Base-by-base conservation (phyloP, 1,140 invertebrate species). In the Ceratoteleas bidentatus region DNA sequence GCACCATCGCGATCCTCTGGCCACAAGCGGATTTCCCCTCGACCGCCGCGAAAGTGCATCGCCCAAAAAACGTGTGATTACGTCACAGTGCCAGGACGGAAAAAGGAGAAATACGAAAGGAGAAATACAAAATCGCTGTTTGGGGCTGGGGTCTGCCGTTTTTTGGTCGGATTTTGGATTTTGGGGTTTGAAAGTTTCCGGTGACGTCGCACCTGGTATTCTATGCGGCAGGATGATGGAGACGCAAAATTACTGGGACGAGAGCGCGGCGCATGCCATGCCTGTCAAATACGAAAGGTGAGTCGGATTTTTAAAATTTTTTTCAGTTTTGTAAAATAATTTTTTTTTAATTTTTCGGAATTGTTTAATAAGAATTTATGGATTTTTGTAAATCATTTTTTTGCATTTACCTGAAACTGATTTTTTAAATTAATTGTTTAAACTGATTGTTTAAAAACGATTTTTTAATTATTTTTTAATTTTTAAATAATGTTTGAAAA, bases 211-310 rank as follows among this genome's bases (percentile, higher is more conserved):
- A 0, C 16, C 16, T 34, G 34, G 68, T 78, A 60, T 83, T 90
- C 86, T 90, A 91, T 90, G 90, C 86, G 66, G 70, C 86, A 89
- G 86, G 73, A 92, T 92, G 89, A 92, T 92, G 91, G 91, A 91
- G 79, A 92, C 90, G 38, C 90, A 91, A 84, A 89, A 91, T 84
- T 92, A 90, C 57, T 92, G 91, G 91, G 89, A 92, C 83, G 91
- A 91, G 60, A 90, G 70, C 79, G 88, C 87, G 16, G 84, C 90
- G 52, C 90, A 91, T 79, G 86, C 90, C 13, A 91, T 92, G 90
- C 90, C 91, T 78, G 90, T 91, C 32, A 92, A 91, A 83, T 92
- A 91, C 77, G 91, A 92, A 57, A 90, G 87, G 91, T 92, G 69
- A 88, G 87, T 72, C 15, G 4, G 4, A 24, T 24, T 24, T 24